These are phyloP conservation scores for Samia ricini DNA, from an alignment of 1,140 invertebrate genomes.

Conservation along the genomic window DNA sequence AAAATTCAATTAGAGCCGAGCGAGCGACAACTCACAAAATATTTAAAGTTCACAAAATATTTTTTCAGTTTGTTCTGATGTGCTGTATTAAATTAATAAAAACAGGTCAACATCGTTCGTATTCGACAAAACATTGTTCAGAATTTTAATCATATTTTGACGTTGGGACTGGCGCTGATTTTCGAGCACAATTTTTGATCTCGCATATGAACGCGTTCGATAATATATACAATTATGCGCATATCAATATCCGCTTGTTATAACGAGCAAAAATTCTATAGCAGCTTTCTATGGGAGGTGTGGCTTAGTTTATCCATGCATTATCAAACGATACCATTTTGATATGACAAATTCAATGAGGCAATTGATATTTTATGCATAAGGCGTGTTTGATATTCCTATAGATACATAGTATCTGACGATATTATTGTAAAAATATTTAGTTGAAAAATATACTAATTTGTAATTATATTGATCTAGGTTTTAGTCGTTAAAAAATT, in stretches of 20 bases:
- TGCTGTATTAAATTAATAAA: constrained; percentile 5
- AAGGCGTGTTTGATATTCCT: constrained; percentile 36
- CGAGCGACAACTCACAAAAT: too few relatives aligned
- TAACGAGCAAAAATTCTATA: constrained; percentile 43
- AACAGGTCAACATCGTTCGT: not conserved
- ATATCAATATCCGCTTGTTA: constrained; percentile 40
- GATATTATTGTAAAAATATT: too few relatives aligned
- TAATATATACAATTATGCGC: constrained; percentile 35
- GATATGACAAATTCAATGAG: constrained; percentile 64
- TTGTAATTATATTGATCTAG: too few relatives aligned
- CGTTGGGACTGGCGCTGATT: constrained; percentile 9
- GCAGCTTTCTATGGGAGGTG: constrained; percentile 29
- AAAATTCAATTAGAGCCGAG: too few relatives aligned
- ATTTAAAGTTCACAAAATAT: not conserved
- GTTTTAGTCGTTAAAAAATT: too few relatives aligned
- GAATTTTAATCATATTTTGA: not conserved
- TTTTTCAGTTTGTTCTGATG: not conserved
- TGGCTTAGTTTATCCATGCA: constrained; percentile 25
- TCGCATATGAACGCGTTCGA: constrained; percentile 14
- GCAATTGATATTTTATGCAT: constrained; percentile 66
- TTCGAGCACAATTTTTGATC: constrained; percentile 6
- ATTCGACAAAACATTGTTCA: not conserved
- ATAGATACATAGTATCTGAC: constrained; percentile 18
- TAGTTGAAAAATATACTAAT: too few relatives aligned
- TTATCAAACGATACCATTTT: constrained; percentile 38